These are phyloP conservation scores for Heliangelus exortis DNA, from an alignment of 2,797 vertebrate species.

Conservation along the genomic window DNA sequence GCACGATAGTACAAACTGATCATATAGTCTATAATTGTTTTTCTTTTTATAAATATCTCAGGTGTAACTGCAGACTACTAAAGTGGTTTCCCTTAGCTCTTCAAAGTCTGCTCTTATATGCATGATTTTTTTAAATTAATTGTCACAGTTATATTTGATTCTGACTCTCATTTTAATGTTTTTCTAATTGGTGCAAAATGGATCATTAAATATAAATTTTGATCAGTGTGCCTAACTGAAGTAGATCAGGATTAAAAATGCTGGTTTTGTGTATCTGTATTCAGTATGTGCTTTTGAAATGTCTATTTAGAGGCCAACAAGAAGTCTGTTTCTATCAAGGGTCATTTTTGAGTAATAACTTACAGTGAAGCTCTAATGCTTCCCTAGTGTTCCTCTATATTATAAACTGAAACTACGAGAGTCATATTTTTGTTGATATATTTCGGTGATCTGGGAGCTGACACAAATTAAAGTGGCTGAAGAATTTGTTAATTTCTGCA, in stretches of 20 bases:
- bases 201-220: slow-evolving; percentile 16
- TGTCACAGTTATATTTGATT: slow-evolving; percentile 24
- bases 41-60: neutral
- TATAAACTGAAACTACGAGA: neutral
- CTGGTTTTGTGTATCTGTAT: neutral
- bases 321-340: neutral
- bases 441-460: neutral
- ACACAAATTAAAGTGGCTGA: neutral
- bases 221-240: neutral
- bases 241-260: neutral
- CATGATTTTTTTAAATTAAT: neutral
- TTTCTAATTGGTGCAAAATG: slow-evolving; percentile 47
- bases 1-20: neutral
- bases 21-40: neutral
- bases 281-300: neutral
- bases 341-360: neutral
- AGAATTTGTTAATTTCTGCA: neutral
- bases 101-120: slow-evolving; percentile 21
- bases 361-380: neutral
- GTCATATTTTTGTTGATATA: neutral
- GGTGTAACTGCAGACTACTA: neutral
- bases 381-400: neutral
- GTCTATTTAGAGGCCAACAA: neutral
- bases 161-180: neutral
- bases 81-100: slow-evolving; percentile 26